These are phyloP conservation scores for Sebastes reedi DNA, from an alignment of 2,797 vertebrate species.

Conservation along the genomic window DNA sequence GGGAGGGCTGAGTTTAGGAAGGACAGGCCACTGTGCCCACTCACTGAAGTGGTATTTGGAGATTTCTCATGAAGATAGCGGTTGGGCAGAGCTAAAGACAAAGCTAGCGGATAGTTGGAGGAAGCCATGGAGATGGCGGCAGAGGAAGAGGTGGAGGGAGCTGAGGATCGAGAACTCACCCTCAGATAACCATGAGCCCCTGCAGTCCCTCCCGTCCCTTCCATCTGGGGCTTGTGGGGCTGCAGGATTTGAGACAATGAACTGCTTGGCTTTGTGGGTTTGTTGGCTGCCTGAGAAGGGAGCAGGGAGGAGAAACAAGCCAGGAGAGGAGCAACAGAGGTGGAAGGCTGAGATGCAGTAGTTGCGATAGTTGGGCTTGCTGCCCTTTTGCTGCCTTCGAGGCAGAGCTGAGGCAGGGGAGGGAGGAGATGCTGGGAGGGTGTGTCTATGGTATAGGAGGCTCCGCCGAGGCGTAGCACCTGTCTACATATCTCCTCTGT, in stretches of 20 bases:
- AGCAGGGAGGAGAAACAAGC: conserved; percentile 84
- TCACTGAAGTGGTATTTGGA: conserved; percentile 69
- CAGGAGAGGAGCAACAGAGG: conserved; percentile 79
- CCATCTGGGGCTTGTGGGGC: conserved; percentile 77
- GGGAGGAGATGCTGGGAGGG: conserved; percentile 77
- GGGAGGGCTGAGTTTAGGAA: conserved; percentile 72
- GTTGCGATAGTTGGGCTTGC: conserved; percentile 58
- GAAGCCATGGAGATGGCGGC: conserved; percentile 65
- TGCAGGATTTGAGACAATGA: conserved; percentile 81
- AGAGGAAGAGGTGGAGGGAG: conserved; percentile 68
- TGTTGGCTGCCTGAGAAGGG: conserved; percentile 73
- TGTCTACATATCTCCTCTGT: conserved; percentile 94
- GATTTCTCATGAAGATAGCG: conserved; percentile 82
- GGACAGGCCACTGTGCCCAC: conserved; percentile 66
- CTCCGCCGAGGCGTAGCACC: conserved; percentile 87
- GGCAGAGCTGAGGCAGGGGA: conserved; percentile 81
- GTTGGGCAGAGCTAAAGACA: conserved; percentile 78
- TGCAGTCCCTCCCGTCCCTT: conserved; percentile 54
- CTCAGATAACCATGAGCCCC: conserved; percentile 68
- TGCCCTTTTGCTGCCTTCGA: conserved; percentile 80
- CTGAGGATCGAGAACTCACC: conserved; percentile 63
- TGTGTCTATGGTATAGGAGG: conserved; percentile 74
- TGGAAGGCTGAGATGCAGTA: conserved; percentile 52
- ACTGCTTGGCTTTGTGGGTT: conserved; percentile 72
- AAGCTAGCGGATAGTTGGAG: conserved; percentile 74